Evolutionary conservation across 1,140 invertebrate species (phyloP), one percentile per base, ranked within the genome.

Genomic region (Calephelis nemesis): DNA sequence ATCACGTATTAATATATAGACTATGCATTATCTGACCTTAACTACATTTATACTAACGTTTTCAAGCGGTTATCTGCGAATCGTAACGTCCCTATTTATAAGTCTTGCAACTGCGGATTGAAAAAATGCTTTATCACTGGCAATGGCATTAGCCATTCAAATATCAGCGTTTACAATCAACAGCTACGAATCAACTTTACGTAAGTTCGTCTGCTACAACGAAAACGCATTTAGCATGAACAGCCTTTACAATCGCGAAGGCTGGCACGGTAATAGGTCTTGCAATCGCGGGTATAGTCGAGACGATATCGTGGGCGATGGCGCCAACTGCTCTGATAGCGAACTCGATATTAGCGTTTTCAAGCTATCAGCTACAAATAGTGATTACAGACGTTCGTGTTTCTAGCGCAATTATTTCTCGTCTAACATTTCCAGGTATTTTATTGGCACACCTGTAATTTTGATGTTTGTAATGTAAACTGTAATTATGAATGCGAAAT

Each of bases 301-400:
- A 82, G 85, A 84, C 77, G 73, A 47, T 68, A 68, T 69, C 75
- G 87, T 89, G 85, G 87, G 87, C 84, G 84, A 75, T 79, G 85
- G 87, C 87, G 87, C 85, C 87, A 81, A 73, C 74, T 77, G 73
- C 76, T 84, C 77, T 78, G 83, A 84, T 84, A 83, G 72, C 74
- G 73, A 83, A 81, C 79, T 76, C 81, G 80, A 77, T 77, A 81
- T 81, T 81, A 84, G 75, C 74, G 75, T 76, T 76, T 71, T 69
- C 67, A 68, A 78, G 73, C 76, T 81, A 84, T 84, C 84, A 78
- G 74, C 75, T 75, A 75, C 73, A 74, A 77, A 80, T 82, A 73
- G 74, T 81, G 84, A 84, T 86, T 84, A 84, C 70, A 71, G 73
- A 74, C 71, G 73, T 76, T 74, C 74, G 73, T 74, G 77, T 80